Percentiles rank a stretch among this genome's conserved stretches.
These are phyloP conservation scores for Poecile montanus DNA, from an alignment of 2,797 vertebrate species.

Conservation along the genomic window DNA sequence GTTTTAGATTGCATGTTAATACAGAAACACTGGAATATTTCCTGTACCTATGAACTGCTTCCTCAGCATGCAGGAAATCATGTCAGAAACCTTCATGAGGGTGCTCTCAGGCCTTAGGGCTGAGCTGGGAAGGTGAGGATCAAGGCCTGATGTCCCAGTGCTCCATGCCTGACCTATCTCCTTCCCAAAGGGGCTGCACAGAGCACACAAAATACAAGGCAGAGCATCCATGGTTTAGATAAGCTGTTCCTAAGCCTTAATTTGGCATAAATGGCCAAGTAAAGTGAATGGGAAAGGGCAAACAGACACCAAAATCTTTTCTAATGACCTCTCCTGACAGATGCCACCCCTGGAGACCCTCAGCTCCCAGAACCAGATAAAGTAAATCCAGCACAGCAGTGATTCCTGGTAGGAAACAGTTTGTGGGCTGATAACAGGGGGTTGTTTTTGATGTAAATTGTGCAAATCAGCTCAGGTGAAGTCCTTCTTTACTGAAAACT, in stretches of 20 bases:
- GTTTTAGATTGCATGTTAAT: background rate
- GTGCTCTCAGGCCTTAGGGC: background rate
- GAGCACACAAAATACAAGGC: background rate
- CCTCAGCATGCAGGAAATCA: background rate
- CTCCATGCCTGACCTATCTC: rapidly evolving
- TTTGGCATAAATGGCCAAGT: background rate
- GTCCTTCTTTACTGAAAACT: background rate
- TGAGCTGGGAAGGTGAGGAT: background rate
- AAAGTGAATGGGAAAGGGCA: background rate
- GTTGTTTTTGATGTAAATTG: rapidly evolving
- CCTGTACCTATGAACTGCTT: background rate
- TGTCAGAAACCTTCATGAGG: rapidly evolving
- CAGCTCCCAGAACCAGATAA: background rate
- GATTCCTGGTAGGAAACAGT: background rate
- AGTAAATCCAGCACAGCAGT: background rate
- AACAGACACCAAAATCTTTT: background rate
- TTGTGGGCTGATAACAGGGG: too few relatives aligned
- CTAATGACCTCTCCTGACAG: background rate
- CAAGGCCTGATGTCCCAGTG: background rate
- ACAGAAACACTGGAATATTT: background rate
- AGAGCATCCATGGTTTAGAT: background rate
- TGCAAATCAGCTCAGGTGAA: background rate
- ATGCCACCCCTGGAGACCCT: background rate
- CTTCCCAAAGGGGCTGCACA: background rate
- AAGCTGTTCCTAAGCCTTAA: background rate